Evolutionary conservation across 2,888 invertebrate genomes (phyloP), one percentile per base, ranked within the genome.

Genomic region (Folsomia manolachei): DNA sequence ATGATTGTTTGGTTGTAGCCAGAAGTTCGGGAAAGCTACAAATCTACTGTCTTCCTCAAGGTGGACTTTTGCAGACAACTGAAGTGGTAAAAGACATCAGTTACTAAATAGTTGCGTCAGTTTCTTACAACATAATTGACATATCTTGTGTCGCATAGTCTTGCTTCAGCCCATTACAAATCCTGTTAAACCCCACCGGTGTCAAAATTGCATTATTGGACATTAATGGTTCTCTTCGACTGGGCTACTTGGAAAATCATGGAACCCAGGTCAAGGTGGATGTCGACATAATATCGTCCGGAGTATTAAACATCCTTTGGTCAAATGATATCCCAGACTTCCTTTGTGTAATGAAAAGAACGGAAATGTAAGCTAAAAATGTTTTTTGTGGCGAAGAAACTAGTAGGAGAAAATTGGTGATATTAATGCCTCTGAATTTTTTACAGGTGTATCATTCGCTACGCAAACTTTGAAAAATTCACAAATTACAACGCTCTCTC

Each of bases 1-100:
- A 69, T 19, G 73, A 73, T 27, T 63, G 71, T 1, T 53, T 73
- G 27, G 67, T 71, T 27, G 69, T 73, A 4, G 73, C 69, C 19
- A 51, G 71, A 25, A 69, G 69, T 53, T 73, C 73, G 27, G 73
- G 73, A 64, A 73, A 73, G 23, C 18, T 73, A 4, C 71, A 73
- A 26, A 53, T 73, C 24, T 73, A 73, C 27, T 69, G 71, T n/a
- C 53, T 73, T 27, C 73, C 73, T 14, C 71, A 71, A 1, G 27
- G 71, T 19, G 73, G 73, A 11, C 71, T 64, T 65, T 27, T 73
- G 39, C 73, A 73, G 27, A 65, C 71, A 1, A 61, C 53, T 24
- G 51, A 51, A 7, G 39, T 73, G 21, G 70, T 70, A 19, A 60
- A 70, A 21, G 60, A 73, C 18, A 71, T 73, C 67, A 70, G 14